Percentiles rank a stretch among this genome's conserved stretches.
Conservation (phyloP, 2,113 vertebrate species). For the Rhabdornis inornatus region DNA sequence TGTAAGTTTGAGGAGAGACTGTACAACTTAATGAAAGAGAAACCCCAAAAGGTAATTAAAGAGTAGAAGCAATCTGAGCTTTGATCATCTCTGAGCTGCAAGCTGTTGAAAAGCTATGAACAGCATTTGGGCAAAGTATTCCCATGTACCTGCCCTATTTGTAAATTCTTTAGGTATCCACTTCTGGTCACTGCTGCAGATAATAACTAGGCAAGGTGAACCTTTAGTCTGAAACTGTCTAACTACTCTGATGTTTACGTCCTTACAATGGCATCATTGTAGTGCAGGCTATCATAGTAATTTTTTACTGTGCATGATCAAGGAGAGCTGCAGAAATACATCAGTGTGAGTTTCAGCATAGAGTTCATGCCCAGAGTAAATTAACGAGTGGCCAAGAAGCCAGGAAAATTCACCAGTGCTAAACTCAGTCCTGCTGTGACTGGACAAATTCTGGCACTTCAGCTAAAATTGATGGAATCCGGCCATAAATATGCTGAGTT, state of each 20-base stretch:
- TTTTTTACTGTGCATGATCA: neutral
- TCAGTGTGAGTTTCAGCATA: neutral
- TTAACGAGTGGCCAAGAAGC: neutral
- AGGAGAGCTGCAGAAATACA: neutral
- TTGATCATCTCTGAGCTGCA: neutral
- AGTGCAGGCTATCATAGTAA: neutral
- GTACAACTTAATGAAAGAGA: neutral
- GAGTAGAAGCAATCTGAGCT: neutral
- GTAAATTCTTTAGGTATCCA: neutral
- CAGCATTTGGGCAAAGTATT: neutral
- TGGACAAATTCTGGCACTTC: neutral
- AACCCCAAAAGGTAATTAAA: neutral
- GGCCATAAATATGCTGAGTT: neutral
- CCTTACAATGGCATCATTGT: neutral
- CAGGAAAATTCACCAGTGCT: neutral
- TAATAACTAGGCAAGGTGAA: neutral
- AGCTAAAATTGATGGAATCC: neutral
- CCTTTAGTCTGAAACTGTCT: neutral
- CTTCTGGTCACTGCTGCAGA: neutral
- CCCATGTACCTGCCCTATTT: neutral
- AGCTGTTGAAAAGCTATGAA: neutral
- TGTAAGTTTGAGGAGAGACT: neutral
- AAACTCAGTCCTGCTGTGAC: conserved; percentile 12
- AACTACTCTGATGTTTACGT: neutral
- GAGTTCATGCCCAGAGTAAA: neutral